Conservation (phyloP, 2,113 vertebrate species). For the Hyaena hyaena region DNA sequence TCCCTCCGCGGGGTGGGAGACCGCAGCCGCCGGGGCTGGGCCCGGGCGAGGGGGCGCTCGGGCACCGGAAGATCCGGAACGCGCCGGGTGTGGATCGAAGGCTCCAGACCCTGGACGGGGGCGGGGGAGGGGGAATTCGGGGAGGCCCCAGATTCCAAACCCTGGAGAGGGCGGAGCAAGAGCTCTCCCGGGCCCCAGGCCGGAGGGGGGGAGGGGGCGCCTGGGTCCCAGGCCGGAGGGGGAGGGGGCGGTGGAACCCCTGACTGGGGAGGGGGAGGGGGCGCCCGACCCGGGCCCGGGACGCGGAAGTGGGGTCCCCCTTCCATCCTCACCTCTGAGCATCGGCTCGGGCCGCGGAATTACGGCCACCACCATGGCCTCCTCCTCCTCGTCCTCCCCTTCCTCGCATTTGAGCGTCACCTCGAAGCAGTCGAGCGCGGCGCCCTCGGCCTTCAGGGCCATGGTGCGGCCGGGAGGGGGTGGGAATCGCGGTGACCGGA, state of each 20-base stretch:
- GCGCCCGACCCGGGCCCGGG: neutral
- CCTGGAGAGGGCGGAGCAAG: slow-evolving; percentile 47
- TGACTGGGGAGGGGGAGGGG: neutral
- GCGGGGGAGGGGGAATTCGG: neutral
- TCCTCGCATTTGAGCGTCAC: slow-evolving; percentile 82
- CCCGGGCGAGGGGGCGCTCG: slow-evolving; percentile 5
- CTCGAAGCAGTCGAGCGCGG: slow-evolving; percentile 80
- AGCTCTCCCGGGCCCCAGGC: neutral
- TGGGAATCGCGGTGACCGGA: neutral
- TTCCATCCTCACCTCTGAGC: slow-evolving; percentile 75
- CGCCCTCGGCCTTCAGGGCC: slow-evolving; percentile 80
- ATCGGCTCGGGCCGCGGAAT: slow-evolving; percentile 78
- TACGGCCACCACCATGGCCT: slow-evolving; percentile 72
- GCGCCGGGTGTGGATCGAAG: slow-evolving; percentile 48
- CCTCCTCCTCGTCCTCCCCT: slow-evolving; percentile 77
- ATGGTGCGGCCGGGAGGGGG: slow-evolving; percentile 60
- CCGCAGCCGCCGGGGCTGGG: neutral
- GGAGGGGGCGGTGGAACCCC: neutral
- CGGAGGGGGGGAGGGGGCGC: neutral
- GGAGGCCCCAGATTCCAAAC: slow-evolving; percentile 57
- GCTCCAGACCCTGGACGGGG: slow-evolving; percentile 63
- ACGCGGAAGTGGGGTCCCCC: slow-evolving; percentile 43
- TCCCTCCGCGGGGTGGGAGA: neutral
- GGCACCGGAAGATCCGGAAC: slow-evolving; percentile 43
- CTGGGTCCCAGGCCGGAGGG: neutral